A percentile compares a stretch with the other conserved stretches of the same genome.
These are phyloP conservation scores for Ephialtes manifestator DNA, from an alignment of 2,888 invertebrate species.

Conservation along the genomic window DNA sequence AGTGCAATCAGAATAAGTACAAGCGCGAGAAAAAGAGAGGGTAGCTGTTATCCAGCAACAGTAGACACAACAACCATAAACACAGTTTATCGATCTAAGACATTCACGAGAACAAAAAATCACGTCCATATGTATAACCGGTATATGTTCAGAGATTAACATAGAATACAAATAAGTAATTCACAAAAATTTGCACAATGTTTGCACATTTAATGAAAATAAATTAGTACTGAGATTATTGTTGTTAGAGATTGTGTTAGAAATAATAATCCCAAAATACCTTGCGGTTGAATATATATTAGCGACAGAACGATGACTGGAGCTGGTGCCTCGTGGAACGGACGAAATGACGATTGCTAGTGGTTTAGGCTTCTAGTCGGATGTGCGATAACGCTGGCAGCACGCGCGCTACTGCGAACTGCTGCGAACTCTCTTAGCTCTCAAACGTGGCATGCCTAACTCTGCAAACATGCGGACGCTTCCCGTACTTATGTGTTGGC, in stretches of 20 bases:
- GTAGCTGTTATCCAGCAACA: background rate
- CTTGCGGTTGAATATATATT: background rate
- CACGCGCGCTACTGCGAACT: conserved; percentile 33
- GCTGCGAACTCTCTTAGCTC: conserved; percentile 28
- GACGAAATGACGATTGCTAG: conserved; percentile 12
- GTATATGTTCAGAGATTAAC: too few relatives aligned
- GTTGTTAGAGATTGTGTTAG: background rate
- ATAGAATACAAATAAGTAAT: background rate
- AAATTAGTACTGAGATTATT: background rate
- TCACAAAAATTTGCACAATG: background rate
- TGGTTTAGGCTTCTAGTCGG: background rate
- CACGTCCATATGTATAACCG: background rate
- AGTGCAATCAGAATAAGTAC: background rate
- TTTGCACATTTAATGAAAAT: background rate
- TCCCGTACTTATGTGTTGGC: background rate
- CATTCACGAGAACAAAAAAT: background rate
- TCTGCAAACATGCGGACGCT: background rate
- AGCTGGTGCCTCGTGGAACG: background rate
- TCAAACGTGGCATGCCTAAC: conserved; percentile 51
- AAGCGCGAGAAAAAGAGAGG: background rate
- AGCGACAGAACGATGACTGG: background rate
- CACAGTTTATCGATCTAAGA: background rate
- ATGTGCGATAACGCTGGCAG: conserved; percentile 4
- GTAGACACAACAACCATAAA: background rate
- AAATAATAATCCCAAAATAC: background rate